These are phyloP conservation scores for Drosophila parvula DNA, from an alignment of 1,140 invertebrate genomes.

Conservation along the genomic window DNA sequence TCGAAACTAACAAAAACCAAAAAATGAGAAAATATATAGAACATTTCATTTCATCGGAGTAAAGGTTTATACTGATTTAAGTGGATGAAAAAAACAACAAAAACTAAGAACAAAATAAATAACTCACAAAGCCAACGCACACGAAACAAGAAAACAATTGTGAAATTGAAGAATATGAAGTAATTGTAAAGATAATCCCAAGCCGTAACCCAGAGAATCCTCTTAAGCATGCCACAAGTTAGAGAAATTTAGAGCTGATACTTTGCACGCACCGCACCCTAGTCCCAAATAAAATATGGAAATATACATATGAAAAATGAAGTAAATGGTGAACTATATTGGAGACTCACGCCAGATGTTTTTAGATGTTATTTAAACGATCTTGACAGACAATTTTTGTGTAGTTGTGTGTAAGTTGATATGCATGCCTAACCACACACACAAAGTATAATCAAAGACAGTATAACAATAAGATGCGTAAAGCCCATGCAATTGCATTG, in stretches of 20 bases:
- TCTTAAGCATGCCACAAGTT: conserved; percentile 70
- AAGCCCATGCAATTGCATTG: not conserved
- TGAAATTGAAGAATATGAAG: conserved; percentile 16
- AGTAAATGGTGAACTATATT: conserved; percentile 36
- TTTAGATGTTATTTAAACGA: conserved; percentile 67
- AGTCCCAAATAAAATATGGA: conserved; percentile 18
- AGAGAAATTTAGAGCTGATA: conserved; percentile 74
- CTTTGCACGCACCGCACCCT: conserved; percentile 60
- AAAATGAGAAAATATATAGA: conserved; percentile 7
- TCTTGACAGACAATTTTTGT: conserved; percentile 69
- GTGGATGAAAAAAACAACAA: not conserved
- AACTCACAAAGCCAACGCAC: conserved; percentile 43
- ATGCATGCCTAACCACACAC: conserved; percentile 41
- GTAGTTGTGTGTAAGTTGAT: conserved; percentile 58
- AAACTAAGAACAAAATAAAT: not conserved
- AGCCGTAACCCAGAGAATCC: conserved; percentile 21
- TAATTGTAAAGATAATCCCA: conserved; percentile 36
- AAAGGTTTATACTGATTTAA: conserved; percentile 37
- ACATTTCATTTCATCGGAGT: conserved; percentile 38
- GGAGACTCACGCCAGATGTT: conserved; percentile 55
- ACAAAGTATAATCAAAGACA: conserved; percentile 3
- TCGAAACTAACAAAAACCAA: conserved; percentile 38
- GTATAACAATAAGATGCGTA: not conserved
- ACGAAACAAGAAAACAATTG: conserved; percentile 32
- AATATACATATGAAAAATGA: conserved; percentile 35